Base-by-base conservation (phyloP, 2,113 vertebrate genomes). In the Nicator chloris region DNA sequence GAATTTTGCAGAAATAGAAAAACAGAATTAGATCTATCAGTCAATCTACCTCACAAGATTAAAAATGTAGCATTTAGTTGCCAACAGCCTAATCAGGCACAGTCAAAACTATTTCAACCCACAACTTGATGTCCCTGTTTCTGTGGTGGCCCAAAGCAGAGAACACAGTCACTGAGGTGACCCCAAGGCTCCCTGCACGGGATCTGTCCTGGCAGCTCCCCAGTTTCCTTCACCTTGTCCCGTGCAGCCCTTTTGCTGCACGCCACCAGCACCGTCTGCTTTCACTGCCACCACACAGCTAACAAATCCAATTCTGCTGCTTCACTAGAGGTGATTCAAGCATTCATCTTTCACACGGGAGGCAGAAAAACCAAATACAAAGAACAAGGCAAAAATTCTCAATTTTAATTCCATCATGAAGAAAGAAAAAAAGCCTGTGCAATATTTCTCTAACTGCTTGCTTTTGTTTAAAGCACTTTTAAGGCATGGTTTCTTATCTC, bases 131-230 rank as follows among this genome's bases (percentile, higher is more conserved):
- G 24, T 11, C 1, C 2, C 10, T 19, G 28, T 27, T 51, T 22
- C 15, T 20, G 73, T n/a, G 6, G 15, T 7, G 17, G 21, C 57
- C 27, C 5, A 42, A 9, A 31, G 16, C 47, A 21, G 26, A 19
- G 42, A 24, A 27, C 0, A 7, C 2, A 35, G 35, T 6, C 17
- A 8, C 18, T 35, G 33, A 3, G 12, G 27, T 0, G 3, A 39
- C 1, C 30, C 39, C 49, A 13, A 9, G 27, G 51, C 56, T 37
- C 64, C 8, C 0, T 1, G 42, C 81, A 53, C 23, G 15, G 28
- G 7, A 33, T 4, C 49, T 33, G 53, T 1, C 21, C 30, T 6
- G 24, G 33, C 39, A 69, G 45, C 54, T 73, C 20, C 66, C 9
- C 19, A 13, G 15, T 1, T 37, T 2, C 17, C 70, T 9, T 11